phyloP scores from a whole-genome alignment of 2,797 vertebrate species.

The Propithecus perrieri region DNA sequence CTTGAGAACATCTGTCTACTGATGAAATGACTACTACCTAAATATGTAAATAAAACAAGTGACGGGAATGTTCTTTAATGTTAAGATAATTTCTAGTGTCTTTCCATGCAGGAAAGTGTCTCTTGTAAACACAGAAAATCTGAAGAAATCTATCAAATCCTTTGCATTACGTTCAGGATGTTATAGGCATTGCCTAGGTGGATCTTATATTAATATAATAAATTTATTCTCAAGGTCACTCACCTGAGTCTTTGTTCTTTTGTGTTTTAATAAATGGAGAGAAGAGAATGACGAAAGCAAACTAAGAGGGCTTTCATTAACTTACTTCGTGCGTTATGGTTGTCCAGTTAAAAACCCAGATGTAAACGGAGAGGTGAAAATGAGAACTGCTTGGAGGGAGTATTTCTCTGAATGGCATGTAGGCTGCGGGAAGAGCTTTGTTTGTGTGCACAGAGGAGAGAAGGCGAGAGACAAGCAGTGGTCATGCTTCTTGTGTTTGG shows the following conservation, averaged over 20 bases:
- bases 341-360: not conserved
- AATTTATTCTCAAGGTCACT: constrained; percentile 42
- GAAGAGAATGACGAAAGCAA: not conserved
- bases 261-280: not conserved
- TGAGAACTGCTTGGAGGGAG: not conserved
- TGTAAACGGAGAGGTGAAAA: not conserved
- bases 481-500: constrained; percentile 72
- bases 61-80: not conserved
- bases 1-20: not conserved
- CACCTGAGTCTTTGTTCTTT: not conserved
- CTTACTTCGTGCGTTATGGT: not conserved
- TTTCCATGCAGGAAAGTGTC: not conserved
- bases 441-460: constrained; percentile 16
- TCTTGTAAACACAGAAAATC: constrained; percentile 24
- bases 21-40: not conserved
- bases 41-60: not conserved
- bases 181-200: not conserved
- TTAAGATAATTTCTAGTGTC: not conserved
- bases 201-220: not conserved
- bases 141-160: not conserved
- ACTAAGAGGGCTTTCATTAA: not conserved
- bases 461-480: constrained; percentile 27
- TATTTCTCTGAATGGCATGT: not conserved
- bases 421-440: not conserved
- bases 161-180: not conserved